A percentile compares a stretch with the other conserved stretches of the same genome.
Evolutionary conservation across 1,140 invertebrate species (phyloP).

Genomic region (Vollenhovia emeryi): DNA sequence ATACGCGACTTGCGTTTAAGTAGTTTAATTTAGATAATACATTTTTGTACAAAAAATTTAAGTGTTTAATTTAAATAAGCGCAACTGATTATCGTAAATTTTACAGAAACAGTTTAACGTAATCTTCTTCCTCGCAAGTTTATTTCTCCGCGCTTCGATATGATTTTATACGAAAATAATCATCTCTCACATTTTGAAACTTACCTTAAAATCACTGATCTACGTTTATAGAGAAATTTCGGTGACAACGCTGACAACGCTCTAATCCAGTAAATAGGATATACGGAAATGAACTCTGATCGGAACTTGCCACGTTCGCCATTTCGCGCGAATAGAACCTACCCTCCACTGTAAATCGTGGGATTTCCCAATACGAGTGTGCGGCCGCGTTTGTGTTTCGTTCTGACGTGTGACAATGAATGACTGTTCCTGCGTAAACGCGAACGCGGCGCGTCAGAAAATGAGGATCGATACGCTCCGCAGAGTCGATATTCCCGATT

Average conservation of each 20-base stretch:
- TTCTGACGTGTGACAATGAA: slow-evolving; percentile 50
- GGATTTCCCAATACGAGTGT: slow-evolving; percentile 27
- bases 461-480: slow-evolving; percentile 31
- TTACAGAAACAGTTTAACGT: neutral
- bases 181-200: too few species aligned
- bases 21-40: slow-evolving; percentile 27
- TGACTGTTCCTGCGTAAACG: slow-evolving; percentile 37
- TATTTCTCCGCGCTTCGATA: neutral
- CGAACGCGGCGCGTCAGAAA: neutral
- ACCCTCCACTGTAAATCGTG: slow-evolving; percentile 23
- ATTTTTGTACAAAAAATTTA: neutral
- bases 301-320: slow-evolving; percentile 9
- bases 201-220: neutral
- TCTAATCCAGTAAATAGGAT: slow-evolving; percentile 32
- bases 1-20: slow-evolving; percentile 35
- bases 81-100: neutral
- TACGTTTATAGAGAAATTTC: slow-evolving; percentile 6
- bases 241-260: slow-evolving; percentile 1
- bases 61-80: neutral
- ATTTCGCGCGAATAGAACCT: slow-evolving; percentile 29
- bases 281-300: slow-evolving; percentile 49
- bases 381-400: slow-evolving; percentile 28
- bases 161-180: neutral
- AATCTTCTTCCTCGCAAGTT: neutral
- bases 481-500: slow-evolving; percentile 28